Base-by-base conservation (phyloP, 2,113 vertebrate genomes). In the Meriones unguiculatus region DNA sequence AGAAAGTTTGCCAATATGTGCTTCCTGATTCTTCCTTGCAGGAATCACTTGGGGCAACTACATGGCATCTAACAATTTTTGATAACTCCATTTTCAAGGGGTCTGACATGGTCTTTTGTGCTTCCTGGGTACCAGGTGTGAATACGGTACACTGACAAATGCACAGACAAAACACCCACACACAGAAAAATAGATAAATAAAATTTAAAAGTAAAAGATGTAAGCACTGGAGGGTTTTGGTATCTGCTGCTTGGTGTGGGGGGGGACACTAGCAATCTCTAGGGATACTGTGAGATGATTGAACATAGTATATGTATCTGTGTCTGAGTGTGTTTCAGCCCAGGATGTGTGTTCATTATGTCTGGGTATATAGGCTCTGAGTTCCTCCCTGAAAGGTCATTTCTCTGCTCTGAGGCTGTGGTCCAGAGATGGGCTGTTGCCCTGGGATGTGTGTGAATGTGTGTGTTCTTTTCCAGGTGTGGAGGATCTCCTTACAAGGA, bases 401-500 rank as follows among this genome's bases (percentile, higher is more conserved):
- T 18, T 22, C 3, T 35, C 28, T 0, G 0, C 8, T 59, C 22
- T 62, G 35, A 2, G n/a, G 20, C 70, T 8, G 30, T 38, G 2
- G 70, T 20, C n/a, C 70, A 9, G 35, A 15, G 17, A 9, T 38
- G 70, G 70, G 35, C 70, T 20, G 15, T n/a, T n/a, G 70, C 7
- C 35, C 70, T 72, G 15, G 14, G 8, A 9, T 72, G 17, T 1
- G 3, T 20, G 3, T 70, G 8, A 76, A 35, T 5, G 1, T 0
- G 0, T 98, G 69, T 98, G 92, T 97, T 96, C 85, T 97, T 93
- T 88, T 94, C 4, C 65, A 99, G 99, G 99, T 99, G 1, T 99
- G 99, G 99, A 99, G 99, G 97, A 99, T 99, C 77, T 99, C 99
- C 22, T 98, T 99, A 85, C 99, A 99, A 98, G 99, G 99, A 28